Evolutionary conservation across 92 coral and sea anemone species (phyloP), one percentile per base, ranked within the genome.

Genomic region (Micromussa lordhowensis): DNA sequence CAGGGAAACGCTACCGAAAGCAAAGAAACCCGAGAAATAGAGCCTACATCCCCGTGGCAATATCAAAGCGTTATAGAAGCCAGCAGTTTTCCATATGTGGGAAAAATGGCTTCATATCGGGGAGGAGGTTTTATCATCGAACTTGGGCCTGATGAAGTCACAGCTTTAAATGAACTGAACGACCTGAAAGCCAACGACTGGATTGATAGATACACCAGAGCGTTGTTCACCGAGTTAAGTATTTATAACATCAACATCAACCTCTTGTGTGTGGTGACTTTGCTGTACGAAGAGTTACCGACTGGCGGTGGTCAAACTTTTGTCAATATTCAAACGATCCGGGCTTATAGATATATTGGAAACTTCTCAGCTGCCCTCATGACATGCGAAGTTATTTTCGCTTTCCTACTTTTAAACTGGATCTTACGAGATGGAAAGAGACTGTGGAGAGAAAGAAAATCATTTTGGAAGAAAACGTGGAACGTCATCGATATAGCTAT

Each of bases 141-240:
- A 55, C 91, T 96, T 68, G 95, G 96, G 10, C 94, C 96, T 13
- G 92, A 92, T 53, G 77, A 91, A 75, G 83, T 78, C 79, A 74
- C 91, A 14, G 96, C 93, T 6, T 24, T 59, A 17, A 61, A 87
- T 57, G 70, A 66, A 18, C 72, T 93, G 6, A 2, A 72, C 21
- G 73, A 87, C n/a, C 86, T 96, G 16, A 72, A 85, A 81, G 38
- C 72, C 21, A 78, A 28, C 17, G 81, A 84, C 59, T 97, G 99
- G 99, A 82, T 96, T 48, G 99, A 97, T 81, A 82, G 91, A 55
- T 92, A 92, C 68, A 97, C 97, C 11, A 91, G 99, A 15, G 99
- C 94, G 24, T 64, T 97, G 29, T 94, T 97, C 77, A 87, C 96
- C 24, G 99, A 97, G 87, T 82, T 97, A 11, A 96, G 94, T 57